phyloP scores from a whole-genome alignment of 2,888 invertebrate species.

The Tinea pellionella region DNA sequence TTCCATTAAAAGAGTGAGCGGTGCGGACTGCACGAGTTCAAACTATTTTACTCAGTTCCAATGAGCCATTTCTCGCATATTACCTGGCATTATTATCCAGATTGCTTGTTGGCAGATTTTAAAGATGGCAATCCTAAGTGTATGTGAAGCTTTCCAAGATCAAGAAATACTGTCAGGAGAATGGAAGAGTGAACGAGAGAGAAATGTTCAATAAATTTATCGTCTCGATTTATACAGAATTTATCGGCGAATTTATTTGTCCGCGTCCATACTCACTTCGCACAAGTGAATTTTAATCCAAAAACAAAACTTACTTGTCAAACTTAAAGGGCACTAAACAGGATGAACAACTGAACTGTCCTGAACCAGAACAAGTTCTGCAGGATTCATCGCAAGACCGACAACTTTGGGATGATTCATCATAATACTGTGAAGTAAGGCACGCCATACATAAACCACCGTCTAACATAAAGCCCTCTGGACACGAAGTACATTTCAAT shows the following conservation, averaged over 20 bases:
- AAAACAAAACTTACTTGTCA: conserved; percentile 54
- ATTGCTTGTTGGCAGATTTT: no score
- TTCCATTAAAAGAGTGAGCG: no score
- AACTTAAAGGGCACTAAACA: conserved; percentile 75
- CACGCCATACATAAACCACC: conserved; percentile 83
- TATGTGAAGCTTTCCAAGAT: background rate
- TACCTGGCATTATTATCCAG: no score
- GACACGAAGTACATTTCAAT: conserved; percentile 79
- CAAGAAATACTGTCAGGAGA: background rate
- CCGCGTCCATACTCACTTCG: background rate
- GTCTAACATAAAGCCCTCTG: conserved; percentile 77
- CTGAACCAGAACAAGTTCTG: conserved; percentile 73
- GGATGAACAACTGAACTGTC: conserved; percentile 75
- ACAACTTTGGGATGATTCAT: conserved; percentile 75
- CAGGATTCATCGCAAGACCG: conserved; percentile 75
- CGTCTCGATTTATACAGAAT: background rate
- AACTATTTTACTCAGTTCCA: no score
- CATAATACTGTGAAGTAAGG: conserved; percentile 79
- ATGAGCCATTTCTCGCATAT: no score
- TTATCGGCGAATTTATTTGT: background rate
- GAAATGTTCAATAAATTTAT: background rate
- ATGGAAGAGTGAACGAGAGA: background rate
- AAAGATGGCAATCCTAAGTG: background rate
- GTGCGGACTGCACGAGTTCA: no score
- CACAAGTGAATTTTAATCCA: background rate